Conservation (phyloP, 2,888 invertebrate genomes). For the Drosophila diplacantha region DNA sequence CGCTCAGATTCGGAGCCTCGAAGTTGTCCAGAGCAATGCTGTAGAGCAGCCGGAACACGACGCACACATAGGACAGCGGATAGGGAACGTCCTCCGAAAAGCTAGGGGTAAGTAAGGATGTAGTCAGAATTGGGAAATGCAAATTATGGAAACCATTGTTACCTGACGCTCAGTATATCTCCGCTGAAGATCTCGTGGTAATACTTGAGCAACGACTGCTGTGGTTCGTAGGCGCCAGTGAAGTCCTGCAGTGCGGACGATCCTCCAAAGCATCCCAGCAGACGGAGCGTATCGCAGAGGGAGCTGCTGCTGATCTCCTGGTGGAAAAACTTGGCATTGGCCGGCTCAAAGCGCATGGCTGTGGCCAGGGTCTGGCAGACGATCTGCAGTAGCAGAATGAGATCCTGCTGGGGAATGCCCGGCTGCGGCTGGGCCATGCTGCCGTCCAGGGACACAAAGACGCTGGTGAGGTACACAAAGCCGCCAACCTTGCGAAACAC, state of each 20-base stretch:
- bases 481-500: slow-evolving; percentile 99
- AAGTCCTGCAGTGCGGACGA: slow-evolving; percentile 79
- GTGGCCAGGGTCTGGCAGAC: slow-evolving; percentile 97
- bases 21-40: slow-evolving; percentile 97
- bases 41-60: slow-evolving; percentile 92
- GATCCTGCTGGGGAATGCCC: slow-evolving; percentile 79
- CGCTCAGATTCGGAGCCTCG: slow-evolving; percentile 89
- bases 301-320: slow-evolving; percentile 97
- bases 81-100: slow-evolving; percentile 87
- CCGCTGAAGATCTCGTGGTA: slow-evolving; percentile 88
- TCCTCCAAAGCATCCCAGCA: slow-evolving; percentile 91
- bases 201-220: slow-evolving; percentile 76
- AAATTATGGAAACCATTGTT: neutral
- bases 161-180: slow-evolving; percentile 82
- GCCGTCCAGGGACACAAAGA: slow-evolving; percentile 94
- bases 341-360: slow-evolving; percentile 99
- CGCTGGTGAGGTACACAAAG: slow-evolving; percentile 97
- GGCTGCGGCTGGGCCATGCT: slow-evolving; percentile 80
- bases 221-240: slow-evolving; percentile 71
- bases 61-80: slow-evolving; percentile 88
- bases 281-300: slow-evolving; percentile 92
- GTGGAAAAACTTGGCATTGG: slow-evolving; percentile 98
- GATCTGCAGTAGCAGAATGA: slow-evolving; percentile 88
- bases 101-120: slow-evolving; percentile 75
- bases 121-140: accelerated